A percentile compares a stretch with the other conserved stretches of the same genome.
These are phyloP conservation scores for Dicyrtomina minuta DNA, from an alignment of 2,888 invertebrate species.

Conservation along the genomic window DNA sequence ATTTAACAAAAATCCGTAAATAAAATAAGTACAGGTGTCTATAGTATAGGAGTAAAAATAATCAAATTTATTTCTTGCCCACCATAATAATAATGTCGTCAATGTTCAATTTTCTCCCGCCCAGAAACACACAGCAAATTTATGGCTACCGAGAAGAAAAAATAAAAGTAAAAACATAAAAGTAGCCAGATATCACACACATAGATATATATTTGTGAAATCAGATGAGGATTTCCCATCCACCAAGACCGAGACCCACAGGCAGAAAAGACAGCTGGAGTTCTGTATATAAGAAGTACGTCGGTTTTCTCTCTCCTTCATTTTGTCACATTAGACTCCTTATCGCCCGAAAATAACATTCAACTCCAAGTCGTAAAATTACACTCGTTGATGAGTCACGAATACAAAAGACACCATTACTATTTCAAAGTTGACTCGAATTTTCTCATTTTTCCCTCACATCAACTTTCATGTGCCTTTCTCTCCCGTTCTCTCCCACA, in stretches of 20 bases:
- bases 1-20: too few relatives aligned
- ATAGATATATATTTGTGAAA: too few relatives aligned
- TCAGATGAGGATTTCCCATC: too few relatives aligned
- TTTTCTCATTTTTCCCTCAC: background rate
- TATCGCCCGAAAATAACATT: slow-evolving; percentile 11
- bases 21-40: too few relatives aligned
- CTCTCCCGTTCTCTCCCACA: background rate
- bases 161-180: background rate
- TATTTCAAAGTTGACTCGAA: background rate
- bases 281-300: background rate
- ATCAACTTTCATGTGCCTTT: background rate
- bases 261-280: background rate
- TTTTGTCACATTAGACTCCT: slow-evolving; percentile 15
- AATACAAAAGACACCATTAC: background rate
- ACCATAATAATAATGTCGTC: too few relatives aligned
- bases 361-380: background rate
- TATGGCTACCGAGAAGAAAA: background rate
- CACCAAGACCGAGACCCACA: background rate
- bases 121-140: background rate
- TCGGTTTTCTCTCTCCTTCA: background rate
- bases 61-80: too few relatives aligned
- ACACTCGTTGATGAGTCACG: slow-evolving; percentile 12
- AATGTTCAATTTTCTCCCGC: background rate
- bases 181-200: background rate
- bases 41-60: too few relatives aligned